phyloP scores from a whole-genome alignment of 2,113 vertebrate genomes.

The Ovis aries region ARS-UI_Ramb_v3.0 NC_056055.1:100767001-100767500 shows the following conservation, averaged over 20 bases:
- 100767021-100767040: background rate
- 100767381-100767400: background rate
- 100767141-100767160: background rate
- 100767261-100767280: background rate
- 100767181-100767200: background rate
- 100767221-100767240: background rate
- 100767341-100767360: background rate
- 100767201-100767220: background rate
- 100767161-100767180: background rate
- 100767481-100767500: background rate
- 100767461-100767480: background rate
- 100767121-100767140: background rate
- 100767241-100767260: background rate
- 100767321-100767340: background rate
- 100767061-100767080: background rate
- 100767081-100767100: background rate
- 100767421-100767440: background rate
- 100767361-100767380: background rate
- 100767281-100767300: background rate
- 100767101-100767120: background rate
- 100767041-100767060: background rate
- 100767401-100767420: background rate
- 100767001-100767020: background rate
- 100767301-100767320: background rate
- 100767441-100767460: accelerated